Evolutionary conservation across 2,797 vertebrate genomes (phyloP), one percentile per base, ranked within the genome.

Genomic region (Melopsittacus undulatus): DNA sequence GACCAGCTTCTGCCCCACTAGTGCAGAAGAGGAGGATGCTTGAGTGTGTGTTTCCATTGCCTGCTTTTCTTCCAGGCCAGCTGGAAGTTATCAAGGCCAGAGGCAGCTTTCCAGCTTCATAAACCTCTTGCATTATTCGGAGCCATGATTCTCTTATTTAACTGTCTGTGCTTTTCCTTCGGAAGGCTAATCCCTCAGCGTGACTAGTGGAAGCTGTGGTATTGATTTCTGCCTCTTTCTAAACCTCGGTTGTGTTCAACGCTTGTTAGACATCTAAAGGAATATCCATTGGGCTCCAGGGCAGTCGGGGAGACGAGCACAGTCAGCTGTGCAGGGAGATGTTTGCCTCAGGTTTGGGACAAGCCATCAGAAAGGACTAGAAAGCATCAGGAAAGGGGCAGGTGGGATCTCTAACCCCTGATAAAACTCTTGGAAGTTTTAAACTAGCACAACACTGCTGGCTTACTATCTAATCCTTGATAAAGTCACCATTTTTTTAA

Each of bases 141-240:
- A 98, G 98, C 98, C 98, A 98, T 98, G 98, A 96, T 97, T 98
- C 97, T 94, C 94, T 95, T 97, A 87, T 96, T 95, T 97, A 97
- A 48, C 97, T 64, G 96, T 95, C 97, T 94, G 94, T 48, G 97
- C 97, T 96, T 97, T 97, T 98, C 97, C 92, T 86, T 96, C 98
- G 98, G 98, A 98, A 83, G 95, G 87, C 97, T 98, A 98, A 98
- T 98, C 98, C 98, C 98, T 97, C 98, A 85, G 97, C 72, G 89
- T 97, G 98, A 97, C 98, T 97, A 87, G 97, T 97, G 97, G 97
- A 98, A 98, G 97, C 98, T 94, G 96, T 89, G 8, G 85, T 98
- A 98, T 98, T 98, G 98, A 98, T 98, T 98, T 98, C 97, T 98
- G 97, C 97, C 97, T 98, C 98, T 98, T 97, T 98, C 97, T 98